A percentile compares a stretch with the other conserved stretches of the same genome.
Conservation (phyloP, 92 coral and sea anemone species). For the Zoanthus sansibaricus region DNA sequence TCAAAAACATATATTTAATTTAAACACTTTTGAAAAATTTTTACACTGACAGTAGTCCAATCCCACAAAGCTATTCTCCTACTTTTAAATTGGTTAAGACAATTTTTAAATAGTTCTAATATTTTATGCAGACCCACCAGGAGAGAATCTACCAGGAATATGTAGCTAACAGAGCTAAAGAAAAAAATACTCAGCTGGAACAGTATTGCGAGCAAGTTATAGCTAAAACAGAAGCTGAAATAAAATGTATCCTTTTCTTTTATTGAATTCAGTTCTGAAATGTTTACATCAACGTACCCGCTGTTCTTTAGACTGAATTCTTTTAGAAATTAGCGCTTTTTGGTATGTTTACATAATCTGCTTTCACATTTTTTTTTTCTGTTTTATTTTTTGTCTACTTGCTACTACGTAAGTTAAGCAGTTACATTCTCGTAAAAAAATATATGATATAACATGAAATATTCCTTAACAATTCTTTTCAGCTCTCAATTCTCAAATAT, state of each 20-base stretch:
- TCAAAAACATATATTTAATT: too few relatives aligned
- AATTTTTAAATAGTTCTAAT: neutral
- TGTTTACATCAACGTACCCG: neutral
- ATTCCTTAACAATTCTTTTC: neutral
- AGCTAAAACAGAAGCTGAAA: slow-evolving; percentile 62
- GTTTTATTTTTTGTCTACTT: neutral
- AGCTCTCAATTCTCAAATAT: slow-evolving; percentile 44
- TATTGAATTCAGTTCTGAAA: neutral
- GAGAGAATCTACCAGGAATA: slow-evolving; percentile 66
- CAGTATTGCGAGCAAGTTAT: slow-evolving; percentile 65
- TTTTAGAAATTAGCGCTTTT: too few relatives aligned
- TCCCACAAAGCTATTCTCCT: too few relatives aligned
- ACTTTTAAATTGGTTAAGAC: neutral
- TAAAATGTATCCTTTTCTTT: slow-evolving; percentile 63
- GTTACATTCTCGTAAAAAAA: too few relatives aligned
- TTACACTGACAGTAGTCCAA: too few relatives aligned
- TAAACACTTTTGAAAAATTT: too few relatives aligned
- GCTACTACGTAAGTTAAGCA: neutral
- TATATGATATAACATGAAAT: neutral
- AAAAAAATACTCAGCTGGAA: slow-evolving; percentile 58
- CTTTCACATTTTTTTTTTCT: too few relatives aligned
- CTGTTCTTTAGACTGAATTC: neutral
- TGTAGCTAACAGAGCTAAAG: slow-evolving; percentile 60
- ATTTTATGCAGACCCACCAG: slow-evolving; percentile 49
- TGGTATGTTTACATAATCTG: too few relatives aligned